phyloP scores from a whole-genome alignment of 2,113 vertebrate species.

The Ginglymostoma cirratum region DNA sequence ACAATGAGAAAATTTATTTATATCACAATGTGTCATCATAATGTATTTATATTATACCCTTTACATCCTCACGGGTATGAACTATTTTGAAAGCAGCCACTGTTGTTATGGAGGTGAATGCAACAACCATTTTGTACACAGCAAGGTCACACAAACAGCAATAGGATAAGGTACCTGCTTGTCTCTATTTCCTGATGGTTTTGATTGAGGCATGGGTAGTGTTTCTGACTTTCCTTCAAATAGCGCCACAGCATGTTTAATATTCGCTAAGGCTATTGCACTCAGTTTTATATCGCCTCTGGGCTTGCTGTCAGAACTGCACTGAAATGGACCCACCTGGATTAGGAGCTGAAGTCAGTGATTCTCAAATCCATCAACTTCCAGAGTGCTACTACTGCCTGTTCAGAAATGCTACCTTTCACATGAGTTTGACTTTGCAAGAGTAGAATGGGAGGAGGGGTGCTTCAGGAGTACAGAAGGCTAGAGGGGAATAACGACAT shows the following conservation, averaged over 20 bases:
- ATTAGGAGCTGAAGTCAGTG: background rate
- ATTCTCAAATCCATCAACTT: too few species aligned
- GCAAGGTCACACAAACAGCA: background rate
- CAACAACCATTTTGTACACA: background rate
- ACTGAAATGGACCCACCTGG: background rate
- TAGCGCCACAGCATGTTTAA: background rate
- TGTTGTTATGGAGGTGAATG: background rate
- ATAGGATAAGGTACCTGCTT: background rate
- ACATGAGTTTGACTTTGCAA: too few species aligned
- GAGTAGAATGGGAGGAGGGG: too few species aligned
- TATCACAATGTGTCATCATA: too few species aligned
- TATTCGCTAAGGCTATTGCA: background rate
- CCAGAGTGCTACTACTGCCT: too few species aligned
- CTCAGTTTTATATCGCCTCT: background rate
- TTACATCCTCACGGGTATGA: background rate
- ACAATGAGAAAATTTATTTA: too few species aligned
- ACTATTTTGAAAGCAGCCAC: background rate
- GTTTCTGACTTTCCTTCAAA: background rate
- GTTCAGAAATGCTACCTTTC: too few species aligned
- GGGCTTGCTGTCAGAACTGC: background rate
- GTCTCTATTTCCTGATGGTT: background rate
- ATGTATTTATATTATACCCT: background rate
- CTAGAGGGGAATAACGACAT: too few species aligned
- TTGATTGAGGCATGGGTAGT: background rate
- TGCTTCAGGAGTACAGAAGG: too few species aligned